Conservation (phyloP, 2,888 invertebrate genomes). For the Amphipoea oculea region DNA sequence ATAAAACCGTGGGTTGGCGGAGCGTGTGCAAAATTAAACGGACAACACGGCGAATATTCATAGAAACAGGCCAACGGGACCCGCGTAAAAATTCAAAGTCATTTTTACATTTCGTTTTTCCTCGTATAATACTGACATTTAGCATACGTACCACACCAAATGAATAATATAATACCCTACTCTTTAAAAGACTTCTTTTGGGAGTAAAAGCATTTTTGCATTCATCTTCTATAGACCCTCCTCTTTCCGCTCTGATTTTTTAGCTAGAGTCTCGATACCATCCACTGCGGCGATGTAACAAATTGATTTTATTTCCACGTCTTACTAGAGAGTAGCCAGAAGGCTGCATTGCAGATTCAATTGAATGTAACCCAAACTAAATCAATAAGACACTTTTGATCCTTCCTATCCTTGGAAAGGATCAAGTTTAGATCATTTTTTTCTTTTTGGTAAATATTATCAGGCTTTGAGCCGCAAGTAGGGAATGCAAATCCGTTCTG, state of each 20-base stretch:
- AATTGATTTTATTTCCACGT: constrained; percentile 60
- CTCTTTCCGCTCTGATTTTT: constrained; percentile 43
- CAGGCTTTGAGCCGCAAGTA: background rate
- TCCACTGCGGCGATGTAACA: constrained; percentile 44
- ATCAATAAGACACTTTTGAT: constrained; percentile 28
- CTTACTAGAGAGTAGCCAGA: constrained; percentile 9
- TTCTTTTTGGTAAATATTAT: background rate
- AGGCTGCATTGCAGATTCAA: constrained; percentile 53
- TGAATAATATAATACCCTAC: constrained; percentile 34
- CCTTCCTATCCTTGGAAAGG: background rate
- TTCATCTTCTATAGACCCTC: constrained; percentile 12
- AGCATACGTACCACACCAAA: constrained; percentile 20
- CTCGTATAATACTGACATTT: constrained; percentile 45
- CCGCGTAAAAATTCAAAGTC: constrained; percentile 63
- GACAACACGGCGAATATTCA: constrained; percentile 65
- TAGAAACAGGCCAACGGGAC: constrained; percentile 57
- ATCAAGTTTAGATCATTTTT: background rate
- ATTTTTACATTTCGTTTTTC: constrained; percentile 55
- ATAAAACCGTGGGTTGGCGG: constrained; percentile 61
- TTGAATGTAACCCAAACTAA: constrained; percentile 35
- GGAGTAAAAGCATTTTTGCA: constrained; percentile 25
- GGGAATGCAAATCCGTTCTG: no score
- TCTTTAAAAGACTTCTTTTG: constrained; percentile 16
- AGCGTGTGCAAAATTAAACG: constrained; percentile 71
- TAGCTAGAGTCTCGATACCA: constrained; percentile 28